Percentiles rank a stretch among this genome's conserved stretches.
phyloP scores from a whole-genome alignment of 1,140 invertebrate species.

The Pomacea maculata region DNA sequence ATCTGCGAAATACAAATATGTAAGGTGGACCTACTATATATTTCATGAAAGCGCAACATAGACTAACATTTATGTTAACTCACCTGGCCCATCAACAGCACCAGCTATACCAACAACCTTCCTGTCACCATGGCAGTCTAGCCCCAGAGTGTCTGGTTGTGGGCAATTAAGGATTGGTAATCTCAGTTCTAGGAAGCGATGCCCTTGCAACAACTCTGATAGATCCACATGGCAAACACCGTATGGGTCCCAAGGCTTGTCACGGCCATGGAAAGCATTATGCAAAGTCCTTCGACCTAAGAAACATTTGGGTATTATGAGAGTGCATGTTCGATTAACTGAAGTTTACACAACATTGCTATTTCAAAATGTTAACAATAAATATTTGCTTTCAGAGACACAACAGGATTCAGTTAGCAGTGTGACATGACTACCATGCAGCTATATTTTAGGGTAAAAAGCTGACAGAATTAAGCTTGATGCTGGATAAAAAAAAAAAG shows the following conservation, averaged over 20 bases:
- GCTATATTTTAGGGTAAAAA: too few relatives aligned
- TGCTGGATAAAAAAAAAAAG: too few relatives aligned
- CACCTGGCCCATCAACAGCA: constrained; percentile 63
- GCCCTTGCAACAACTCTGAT: constrained; percentile 61
- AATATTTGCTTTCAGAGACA: not conserved
- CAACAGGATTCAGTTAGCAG: not conserved
- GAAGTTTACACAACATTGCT: not conserved
- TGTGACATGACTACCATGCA: not conserved
- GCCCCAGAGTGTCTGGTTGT: constrained; percentile 57
- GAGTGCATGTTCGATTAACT: not conserved
- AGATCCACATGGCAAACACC: constrained; percentile 60
- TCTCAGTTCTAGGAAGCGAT: constrained; percentile 55
- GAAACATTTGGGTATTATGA: constrained; percentile 17
- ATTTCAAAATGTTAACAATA: not conserved
- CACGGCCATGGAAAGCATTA: constrained; percentile 59
- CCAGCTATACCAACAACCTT: constrained; percentile 55
- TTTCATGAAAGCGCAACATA: too few relatives aligned
- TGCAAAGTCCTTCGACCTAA: constrained; percentile 59
- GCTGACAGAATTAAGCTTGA: too few relatives aligned
- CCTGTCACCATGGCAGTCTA: constrained; percentile 32
- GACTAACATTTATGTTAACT: not conserved
- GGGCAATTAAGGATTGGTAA: constrained; percentile 59
- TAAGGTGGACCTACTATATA: not conserved
- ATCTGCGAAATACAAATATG: too few relatives aligned
- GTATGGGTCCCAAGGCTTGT: constrained; percentile 64